phyloP scores from a whole-genome alignment of 2,113 vertebrate species.

The Martes martes region DNA sequence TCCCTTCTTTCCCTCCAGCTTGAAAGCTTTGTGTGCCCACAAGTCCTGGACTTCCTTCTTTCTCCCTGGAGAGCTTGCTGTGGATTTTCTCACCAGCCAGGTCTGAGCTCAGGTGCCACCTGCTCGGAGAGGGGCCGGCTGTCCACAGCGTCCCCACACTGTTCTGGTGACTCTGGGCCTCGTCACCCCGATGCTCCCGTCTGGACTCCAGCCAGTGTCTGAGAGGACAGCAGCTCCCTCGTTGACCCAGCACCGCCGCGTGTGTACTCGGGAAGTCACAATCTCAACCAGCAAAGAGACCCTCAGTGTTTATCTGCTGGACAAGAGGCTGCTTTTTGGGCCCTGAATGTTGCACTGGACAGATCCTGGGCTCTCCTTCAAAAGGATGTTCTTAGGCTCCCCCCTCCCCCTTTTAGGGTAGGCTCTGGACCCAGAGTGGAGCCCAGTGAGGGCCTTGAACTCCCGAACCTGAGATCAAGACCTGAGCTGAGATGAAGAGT shows the following conservation, averaged over 20 bases:
- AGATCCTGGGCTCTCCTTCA: accelerated
- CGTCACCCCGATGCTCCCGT: background rate
- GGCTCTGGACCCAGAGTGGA: background rate
- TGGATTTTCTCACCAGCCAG: background rate
- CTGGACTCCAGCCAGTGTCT: no score
- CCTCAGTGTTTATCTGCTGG: background rate
- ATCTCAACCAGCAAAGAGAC: background rate
- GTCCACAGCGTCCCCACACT: accelerated
- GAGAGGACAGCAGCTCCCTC: background rate
- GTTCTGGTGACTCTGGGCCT: accelerated
- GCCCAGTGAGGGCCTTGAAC: background rate
- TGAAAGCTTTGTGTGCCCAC: background rate
- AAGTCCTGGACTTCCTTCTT: accelerated
- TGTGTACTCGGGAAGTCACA: background rate
- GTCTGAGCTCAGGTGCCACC: background rate
- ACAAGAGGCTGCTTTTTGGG: background rate
- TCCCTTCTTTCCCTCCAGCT: background rate
- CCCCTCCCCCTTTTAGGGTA: background rate
- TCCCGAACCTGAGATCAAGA: background rate
- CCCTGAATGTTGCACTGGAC: background rate
- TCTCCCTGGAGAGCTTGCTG: background rate
- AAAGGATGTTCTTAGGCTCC: background rate
- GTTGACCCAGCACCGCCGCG: no score
- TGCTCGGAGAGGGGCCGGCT: background rate
- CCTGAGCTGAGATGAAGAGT: background rate